Percentiles rank a stretch among this genome's conserved stretches.
phyloP scores from a whole-genome alignment of 2,113 vertebrate genomes.

The Pseudopodoces humilis region DNA sequence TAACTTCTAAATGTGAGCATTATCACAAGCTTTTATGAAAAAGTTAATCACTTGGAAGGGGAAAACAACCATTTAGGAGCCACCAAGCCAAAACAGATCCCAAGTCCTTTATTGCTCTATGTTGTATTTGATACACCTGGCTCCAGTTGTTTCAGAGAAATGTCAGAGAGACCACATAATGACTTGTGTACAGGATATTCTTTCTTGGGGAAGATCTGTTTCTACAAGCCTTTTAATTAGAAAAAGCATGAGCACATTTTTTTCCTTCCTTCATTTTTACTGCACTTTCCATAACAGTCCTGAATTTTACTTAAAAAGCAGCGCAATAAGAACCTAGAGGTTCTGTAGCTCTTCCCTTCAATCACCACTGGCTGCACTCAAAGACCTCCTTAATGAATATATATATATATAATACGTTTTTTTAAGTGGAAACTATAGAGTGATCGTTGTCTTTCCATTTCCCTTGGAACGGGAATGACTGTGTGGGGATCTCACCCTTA shows the following conservation, averaged over 20 bases:
- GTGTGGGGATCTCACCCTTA: not conserved
- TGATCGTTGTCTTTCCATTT: not conserved
- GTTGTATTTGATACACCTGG: not conserved
- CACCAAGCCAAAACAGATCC: not conserved
- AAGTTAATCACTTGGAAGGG: not conserved
- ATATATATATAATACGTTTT: not conserved
- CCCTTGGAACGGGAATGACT: not conserved
- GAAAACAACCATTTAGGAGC: not conserved
- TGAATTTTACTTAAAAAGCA: not conserved
- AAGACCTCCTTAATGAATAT: not conserved
- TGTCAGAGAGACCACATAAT: not conserved
- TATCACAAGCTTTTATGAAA: not conserved
- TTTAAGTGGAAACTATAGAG: not conserved
- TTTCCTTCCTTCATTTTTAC: not conserved
- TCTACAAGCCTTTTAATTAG: not conserved
- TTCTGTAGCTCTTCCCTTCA: not conserved
- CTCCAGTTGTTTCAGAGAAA: not conserved
- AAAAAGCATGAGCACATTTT: not conserved
- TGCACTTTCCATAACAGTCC: not conserved
- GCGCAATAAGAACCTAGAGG: not conserved
- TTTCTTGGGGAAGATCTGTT: not conserved
- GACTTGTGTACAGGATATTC: not conserved
- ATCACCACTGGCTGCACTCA: not conserved
- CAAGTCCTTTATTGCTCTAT: not conserved
- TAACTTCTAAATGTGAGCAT: not conserved